Conservation (phyloP, 2,888 invertebrate genomes). For the Andricus curvator region DNA sequence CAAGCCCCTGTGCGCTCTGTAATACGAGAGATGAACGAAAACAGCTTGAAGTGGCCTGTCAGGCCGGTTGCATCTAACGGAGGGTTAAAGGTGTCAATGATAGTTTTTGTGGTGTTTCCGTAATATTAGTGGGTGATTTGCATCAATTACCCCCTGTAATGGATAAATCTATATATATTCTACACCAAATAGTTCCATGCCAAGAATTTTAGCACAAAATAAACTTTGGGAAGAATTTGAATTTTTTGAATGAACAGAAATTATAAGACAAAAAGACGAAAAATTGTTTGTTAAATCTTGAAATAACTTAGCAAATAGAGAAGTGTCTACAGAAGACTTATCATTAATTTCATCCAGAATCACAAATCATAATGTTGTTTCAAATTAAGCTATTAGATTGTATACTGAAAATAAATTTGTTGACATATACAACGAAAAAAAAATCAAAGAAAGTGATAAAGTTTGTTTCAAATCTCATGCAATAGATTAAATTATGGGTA, state of each 20-base stretch:
- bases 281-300: slow-evolving; percentile 54
- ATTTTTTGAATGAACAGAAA: slow-evolving; percentile 63
- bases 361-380: slow-evolving; percentile 46
- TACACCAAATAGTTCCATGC: too few relatives aligned
- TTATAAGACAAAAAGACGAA: slow-evolving; percentile 67
- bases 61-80: too few relatives aligned
- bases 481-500: neutral
- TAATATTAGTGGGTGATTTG: too few relatives aligned
- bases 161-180: neutral
- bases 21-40: too few relatives aligned
- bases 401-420: slow-evolving; percentile 5
- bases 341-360: neutral
- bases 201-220: neutral
- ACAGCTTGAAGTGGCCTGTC: too few relatives aligned
- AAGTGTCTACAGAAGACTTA: slow-evolving; percentile 57
- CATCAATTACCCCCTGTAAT: too few relatives aligned
- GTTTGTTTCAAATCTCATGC: neutral
- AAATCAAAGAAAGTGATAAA: too few relatives aligned
- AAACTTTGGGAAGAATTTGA: slow-evolving; percentile 58
- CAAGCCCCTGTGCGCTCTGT: too few relatives aligned
- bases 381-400: slow-evolving; percentile 30
- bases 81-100: too few relatives aligned
- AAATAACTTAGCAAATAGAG: slow-evolving; percentile 48
- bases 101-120: too few relatives aligned
- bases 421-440: too few relatives aligned